Conservation (phyloP, 2,113 vertebrate species). For the Zosterops borbonicus region DNA sequence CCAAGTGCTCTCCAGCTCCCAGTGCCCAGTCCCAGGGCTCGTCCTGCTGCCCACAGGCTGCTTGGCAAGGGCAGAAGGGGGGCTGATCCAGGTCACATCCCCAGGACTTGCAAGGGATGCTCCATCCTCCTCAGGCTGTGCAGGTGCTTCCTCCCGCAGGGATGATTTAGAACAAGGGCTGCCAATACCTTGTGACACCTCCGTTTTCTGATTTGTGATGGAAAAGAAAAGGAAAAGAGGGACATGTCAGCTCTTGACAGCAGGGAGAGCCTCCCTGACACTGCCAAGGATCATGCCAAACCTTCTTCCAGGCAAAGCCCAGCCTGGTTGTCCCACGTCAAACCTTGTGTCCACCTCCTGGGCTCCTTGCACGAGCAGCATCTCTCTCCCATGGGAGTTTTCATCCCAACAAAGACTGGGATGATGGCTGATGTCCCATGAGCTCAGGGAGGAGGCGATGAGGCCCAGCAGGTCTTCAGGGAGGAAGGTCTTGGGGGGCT, state of each 20-base stretch:
- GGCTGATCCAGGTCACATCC: too few relatives aligned
- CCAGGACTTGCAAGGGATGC: neutral
- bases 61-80: neutral
- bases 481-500: neutral
- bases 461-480: neutral
- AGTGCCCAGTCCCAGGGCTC: neutral
- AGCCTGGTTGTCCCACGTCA: neutral
- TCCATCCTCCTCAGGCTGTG: neutral
- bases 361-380: neutral
- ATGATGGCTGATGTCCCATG: neutral
- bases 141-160: neutral
- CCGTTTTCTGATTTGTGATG: neutral
- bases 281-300: neutral
- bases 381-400: neutral
- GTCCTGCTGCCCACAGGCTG: neutral
- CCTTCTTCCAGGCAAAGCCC: neutral
- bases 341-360: neutral
- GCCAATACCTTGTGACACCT: neutral
- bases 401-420: fast-evolving
- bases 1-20: neutral
- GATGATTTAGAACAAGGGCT: neutral
- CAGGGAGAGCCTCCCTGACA: neutral
- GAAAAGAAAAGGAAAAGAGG: neutral
- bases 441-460: neutral
- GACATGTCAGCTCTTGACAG: neutral